Conservation (phyloP, 1,140 invertebrate genomes). For the Lepidurus apus region DNA sequence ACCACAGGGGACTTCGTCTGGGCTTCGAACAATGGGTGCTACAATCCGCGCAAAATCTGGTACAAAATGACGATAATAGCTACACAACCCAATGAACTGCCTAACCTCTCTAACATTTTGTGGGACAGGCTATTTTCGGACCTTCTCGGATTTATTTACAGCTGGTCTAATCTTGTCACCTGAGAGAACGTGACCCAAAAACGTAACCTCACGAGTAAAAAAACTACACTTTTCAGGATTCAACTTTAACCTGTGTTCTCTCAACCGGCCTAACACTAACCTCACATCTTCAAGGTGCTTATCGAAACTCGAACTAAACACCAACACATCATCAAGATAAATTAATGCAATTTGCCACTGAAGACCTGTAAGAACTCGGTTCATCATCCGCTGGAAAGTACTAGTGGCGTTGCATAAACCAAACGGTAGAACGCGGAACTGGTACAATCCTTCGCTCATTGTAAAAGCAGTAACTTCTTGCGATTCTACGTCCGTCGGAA, state of each 20-base stretch:
- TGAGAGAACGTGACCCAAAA: background rate
- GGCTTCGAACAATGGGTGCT: background rate
- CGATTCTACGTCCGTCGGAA: conserved; percentile 41
- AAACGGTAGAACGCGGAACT: conserved; percentile 21
- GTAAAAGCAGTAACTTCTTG: conserved; percentile 49
- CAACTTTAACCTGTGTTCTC: background rate
- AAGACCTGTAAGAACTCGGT: background rate
- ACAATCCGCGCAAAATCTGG: background rate
- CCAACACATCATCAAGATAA: conserved; percentile 7
- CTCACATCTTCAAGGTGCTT: background rate
- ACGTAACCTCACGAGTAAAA: background rate
- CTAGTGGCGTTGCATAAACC: conserved; percentile 36
- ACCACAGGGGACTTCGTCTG: too few species aligned
- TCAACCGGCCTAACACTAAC: background rate
- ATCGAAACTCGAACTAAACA: background rate
- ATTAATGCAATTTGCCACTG: conserved; percentile 1
- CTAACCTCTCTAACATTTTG: background rate
- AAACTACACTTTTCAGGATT: background rate
- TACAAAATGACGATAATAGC: conserved; percentile 25
- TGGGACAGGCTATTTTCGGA: background rate
- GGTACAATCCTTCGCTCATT: conserved; percentile 38
- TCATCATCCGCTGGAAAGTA: background rate
- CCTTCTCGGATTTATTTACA: background rate
- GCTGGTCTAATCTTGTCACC: background rate
- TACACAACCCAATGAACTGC: background rate